phyloP scores from a whole-genome alignment of 2,113 vertebrate genomes.

The Hippoglossus stenolepis region DNA sequence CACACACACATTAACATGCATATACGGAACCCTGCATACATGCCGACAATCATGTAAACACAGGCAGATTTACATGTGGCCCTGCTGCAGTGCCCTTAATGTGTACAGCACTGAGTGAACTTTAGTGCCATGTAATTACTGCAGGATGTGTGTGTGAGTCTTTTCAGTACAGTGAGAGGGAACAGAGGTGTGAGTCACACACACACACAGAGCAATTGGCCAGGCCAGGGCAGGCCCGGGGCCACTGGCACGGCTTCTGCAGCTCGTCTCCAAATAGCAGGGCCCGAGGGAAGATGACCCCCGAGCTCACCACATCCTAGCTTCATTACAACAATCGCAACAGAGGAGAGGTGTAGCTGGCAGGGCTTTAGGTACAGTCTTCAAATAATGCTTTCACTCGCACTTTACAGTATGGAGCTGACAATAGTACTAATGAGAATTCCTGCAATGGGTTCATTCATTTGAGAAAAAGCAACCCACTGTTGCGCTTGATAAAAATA shows the following conservation, averaged over 20 bases:
- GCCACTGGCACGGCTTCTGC: slow-evolving; percentile 53
- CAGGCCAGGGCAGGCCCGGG: slow-evolving; percentile 34
- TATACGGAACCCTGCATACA: too few species aligned
- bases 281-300: slow-evolving; percentile 59
- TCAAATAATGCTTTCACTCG: slow-evolving; percentile 4
- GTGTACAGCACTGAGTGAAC: slow-evolving; percentile 43
- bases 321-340: slow-evolving; percentile 42
- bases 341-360: slow-evolving; percentile 26
- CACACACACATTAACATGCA: slow-evolving; percentile 16
- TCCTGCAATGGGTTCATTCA: neutral
- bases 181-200: slow-evolving; percentile 60
- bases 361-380: slow-evolving; percentile 8
- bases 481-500: neutral
- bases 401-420: neutral
- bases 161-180: slow-evolving; percentile 60
- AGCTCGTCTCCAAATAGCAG: slow-evolving; percentile 65
- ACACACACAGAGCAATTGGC: slow-evolving; percentile 24
- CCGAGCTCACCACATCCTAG: slow-evolving; percentile 20
- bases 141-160: slow-evolving; percentile 43
- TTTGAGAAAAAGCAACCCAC: neutral
- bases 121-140: slow-evolving; percentile 26
- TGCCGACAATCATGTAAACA: neutral
- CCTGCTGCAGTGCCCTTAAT: neutral
- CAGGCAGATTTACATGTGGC: slow-evolving; percentile 38
- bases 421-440: neutral